A percentile compares a stretch with the other conserved stretches of the same genome.
phyloP scores from a whole-genome alignment of 1,140 invertebrate species.

The Branchinecta lindahli region DNA sequence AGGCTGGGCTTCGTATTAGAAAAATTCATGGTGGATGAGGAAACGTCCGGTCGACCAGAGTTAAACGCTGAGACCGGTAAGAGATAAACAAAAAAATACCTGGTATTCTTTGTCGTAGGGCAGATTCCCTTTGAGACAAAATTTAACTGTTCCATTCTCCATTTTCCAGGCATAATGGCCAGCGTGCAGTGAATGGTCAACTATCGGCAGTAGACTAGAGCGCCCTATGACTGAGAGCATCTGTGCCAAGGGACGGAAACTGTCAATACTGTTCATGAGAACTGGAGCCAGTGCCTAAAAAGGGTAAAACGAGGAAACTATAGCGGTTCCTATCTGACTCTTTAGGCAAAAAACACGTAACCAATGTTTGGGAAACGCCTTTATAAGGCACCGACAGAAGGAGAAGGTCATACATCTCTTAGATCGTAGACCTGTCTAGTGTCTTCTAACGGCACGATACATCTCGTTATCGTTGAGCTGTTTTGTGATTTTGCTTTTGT shows the following conservation, averaged over 20 bases:
- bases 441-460: no score
- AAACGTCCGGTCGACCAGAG: no score
- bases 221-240: constrained; percentile 87
- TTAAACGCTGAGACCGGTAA: not conserved
- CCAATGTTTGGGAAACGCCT: no score
- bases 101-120: constrained; percentile 79
- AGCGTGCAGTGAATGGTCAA: constrained; percentile 77
- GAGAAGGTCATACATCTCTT: no score
- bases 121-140: constrained; percentile 73
- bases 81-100: not conserved
- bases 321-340: constrained; percentile 32
- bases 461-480: no score
- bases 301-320: constrained; percentile 4
- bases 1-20: no score
- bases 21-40: no score
- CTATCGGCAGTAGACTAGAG: constrained; percentile 76
- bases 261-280: constrained; percentile 12
- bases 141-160: constrained; percentile 68
- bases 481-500: no score
- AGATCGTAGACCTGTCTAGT: no score
- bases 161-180: constrained; percentile 80
- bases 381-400: no score
- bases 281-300: not conserved
- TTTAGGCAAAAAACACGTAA: no score
- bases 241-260: constrained; percentile 43